Evolutionary conservation across 2,797 vertebrate genomes (phyloP).

Genomic region (Muscicapa striata): DNA sequence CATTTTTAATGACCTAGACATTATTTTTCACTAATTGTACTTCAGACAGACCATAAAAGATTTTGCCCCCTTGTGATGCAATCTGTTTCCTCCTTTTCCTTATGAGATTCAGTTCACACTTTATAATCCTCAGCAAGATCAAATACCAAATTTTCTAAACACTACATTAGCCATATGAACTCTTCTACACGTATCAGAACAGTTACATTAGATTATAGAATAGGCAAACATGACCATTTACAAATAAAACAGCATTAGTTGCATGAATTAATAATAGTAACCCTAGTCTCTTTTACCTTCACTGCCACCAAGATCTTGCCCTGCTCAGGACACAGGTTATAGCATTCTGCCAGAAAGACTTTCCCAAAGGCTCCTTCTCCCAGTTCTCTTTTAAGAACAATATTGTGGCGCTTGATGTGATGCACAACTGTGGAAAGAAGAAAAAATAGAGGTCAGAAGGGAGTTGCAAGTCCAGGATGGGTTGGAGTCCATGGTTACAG

Average conservation of each 20-base stretch:
- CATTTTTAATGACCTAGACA: slow-evolving; percentile 75
- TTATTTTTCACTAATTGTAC: slow-evolving; percentile 62
- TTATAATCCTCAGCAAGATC: slow-evolving; percentile 17
- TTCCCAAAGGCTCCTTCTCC: slow-evolving; percentile 98
- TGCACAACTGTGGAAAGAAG: slow-evolving; percentile 89
- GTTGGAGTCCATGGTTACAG: neutral
- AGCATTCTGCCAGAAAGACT: slow-evolving; percentile 97
- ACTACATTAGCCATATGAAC: slow-evolving; percentile 6
- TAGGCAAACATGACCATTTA: neutral
- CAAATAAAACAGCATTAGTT: slow-evolving; percentile 16
- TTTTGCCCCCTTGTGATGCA: neutral
- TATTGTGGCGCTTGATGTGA: slow-evolving; percentile 97
- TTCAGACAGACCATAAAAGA: slow-evolving; percentile 61
- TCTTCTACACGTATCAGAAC: neutral
- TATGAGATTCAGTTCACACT: neutral
- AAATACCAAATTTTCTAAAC: neutral
- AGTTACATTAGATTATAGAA: neutral
- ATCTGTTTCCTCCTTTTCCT: neutral
- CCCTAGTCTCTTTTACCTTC: slow-evolving; percentile 83
- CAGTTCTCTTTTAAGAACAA: slow-evolving; percentile 95
- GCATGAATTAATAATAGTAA: slow-evolving; percentile 50
- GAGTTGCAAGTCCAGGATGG: neutral
- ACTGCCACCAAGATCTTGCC: slow-evolving; percentile 97
- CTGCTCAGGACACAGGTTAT: slow-evolving; percentile 92
- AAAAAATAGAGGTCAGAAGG: slow-evolving; percentile 54